These are phyloP conservation scores for Patella caerulea DNA, from an alignment of 2,888 invertebrate species.

Conservation along the genomic window DNA sequence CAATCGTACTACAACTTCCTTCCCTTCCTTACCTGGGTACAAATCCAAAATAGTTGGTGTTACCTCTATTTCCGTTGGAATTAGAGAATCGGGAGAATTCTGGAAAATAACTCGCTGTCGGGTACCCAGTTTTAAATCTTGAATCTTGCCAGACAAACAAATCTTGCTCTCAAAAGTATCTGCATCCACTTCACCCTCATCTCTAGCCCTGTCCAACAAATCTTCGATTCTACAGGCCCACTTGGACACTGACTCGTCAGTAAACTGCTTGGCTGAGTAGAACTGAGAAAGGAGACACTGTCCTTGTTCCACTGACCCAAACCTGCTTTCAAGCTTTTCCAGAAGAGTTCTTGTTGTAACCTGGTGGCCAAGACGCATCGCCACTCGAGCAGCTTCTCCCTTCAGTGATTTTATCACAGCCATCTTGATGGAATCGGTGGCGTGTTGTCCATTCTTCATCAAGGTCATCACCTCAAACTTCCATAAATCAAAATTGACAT, in stretches of 20 bases:
- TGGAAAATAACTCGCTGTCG: conserved; percentile 1
- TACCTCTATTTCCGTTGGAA: neutral
- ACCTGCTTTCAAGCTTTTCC: neutral
- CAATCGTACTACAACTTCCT: neutral
- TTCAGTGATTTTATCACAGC: neutral
- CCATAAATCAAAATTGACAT: neutral
- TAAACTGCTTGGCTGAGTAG: neutral
- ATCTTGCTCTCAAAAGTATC: conserved; percentile 2
- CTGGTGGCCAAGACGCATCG: neutral
- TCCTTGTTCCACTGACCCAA: neutral
- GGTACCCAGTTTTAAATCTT: neutral
- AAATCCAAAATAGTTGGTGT: neutral
- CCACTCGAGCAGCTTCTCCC: conserved; percentile 1
- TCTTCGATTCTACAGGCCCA: neutral
- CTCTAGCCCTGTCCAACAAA: conserved; percentile 1
- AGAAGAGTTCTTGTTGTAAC: neutral
- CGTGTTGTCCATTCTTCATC: neutral
- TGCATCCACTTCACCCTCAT: neutral
- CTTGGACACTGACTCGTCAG: neutral
- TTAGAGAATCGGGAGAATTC: neutral
- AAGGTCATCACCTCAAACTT: neutral
- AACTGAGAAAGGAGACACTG: neutral
- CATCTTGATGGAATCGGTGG: neutral
- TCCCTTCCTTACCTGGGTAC: neutral
- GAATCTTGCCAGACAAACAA: neutral